phyloP scores from a whole-genome alignment of 2,888 invertebrate species.

The Trachelus tabidus region DNA sequence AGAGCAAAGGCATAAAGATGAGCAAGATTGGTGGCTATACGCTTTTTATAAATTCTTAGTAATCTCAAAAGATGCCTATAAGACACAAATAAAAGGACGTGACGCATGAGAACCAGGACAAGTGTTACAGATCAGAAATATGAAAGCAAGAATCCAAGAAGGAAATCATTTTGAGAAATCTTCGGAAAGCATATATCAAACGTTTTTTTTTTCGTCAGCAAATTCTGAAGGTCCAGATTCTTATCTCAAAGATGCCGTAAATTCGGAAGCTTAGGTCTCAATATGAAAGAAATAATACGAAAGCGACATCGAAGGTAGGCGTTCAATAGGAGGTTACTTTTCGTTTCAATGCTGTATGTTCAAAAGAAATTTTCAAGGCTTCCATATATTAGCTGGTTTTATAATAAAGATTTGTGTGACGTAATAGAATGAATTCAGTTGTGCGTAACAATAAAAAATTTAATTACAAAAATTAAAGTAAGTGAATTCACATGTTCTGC shows the following conservation, averaged over 20 bases:
- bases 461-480: too few relatives aligned
- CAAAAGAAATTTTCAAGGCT: constrained; percentile 33
- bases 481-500: too few relatives aligned
- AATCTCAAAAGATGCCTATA: background rate
- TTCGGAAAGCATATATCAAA: background rate
- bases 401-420: background rate
- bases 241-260: background rate
- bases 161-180: background rate
- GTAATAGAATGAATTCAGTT: constrained; percentile 24
- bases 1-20: background rate
- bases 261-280: background rate
- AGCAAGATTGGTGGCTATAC: background rate
- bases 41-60: background rate
- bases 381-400: constrained; percentile 28
- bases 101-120: background rate
- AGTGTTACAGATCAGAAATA: background rate
- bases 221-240: background rate
- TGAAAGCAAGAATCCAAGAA: background rate
- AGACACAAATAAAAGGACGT: background rate
- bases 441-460: background rate
- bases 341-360: background rate
- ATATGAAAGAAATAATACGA: background rate
- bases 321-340: background rate
- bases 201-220: background rate
- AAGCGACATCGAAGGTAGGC: background rate